Percentiles rank a stretch among this genome's conserved stretches.
Evolutionary conservation across 1,140 invertebrate species (phyloP).

Genomic region (Tetraneura akinire): DNA sequence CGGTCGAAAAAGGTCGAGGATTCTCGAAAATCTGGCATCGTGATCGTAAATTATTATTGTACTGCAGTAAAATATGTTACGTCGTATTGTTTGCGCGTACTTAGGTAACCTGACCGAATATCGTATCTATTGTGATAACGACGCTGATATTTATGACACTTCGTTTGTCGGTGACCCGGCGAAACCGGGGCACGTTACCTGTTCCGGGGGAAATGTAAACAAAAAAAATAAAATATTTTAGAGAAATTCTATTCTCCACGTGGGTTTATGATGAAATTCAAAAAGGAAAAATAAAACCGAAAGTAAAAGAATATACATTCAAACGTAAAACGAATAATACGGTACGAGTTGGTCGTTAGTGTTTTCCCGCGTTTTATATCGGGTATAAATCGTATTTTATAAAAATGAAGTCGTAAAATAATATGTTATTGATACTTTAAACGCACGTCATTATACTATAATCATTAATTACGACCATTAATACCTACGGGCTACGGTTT

Average conservation of each 20-base stretch:
- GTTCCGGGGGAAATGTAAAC: background rate
- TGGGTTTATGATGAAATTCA: background rate
- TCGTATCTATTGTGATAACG: slow-evolving; percentile 3
- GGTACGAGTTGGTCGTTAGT: too few species aligned
- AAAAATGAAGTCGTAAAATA: too few species aligned
- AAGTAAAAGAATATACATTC: background rate
- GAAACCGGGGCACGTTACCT: slow-evolving; percentile 8
- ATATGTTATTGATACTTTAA: too few species aligned
- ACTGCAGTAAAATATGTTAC: background rate
- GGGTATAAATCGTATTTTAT: too few species aligned
- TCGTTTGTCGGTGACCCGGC: background rate
- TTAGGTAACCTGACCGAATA: too few species aligned
- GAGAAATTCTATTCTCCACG: background rate
- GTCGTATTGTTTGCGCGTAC: background rate
- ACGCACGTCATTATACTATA: too few species aligned
- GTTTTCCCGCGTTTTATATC: too few species aligned
- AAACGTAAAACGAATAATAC: background rate
- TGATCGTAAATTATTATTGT: slow-evolving; percentile 4
- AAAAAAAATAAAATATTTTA: background rate
- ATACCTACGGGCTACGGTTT: too few species aligned
- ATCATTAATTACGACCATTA: too few species aligned
- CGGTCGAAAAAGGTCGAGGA: slow-evolving; percentile 14
- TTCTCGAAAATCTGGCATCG: slow-evolving; percentile 2
- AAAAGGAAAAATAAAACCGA: background rate
- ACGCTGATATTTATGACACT: slow-evolving; percentile 31